Conservation (phyloP, 2,888 invertebrate genomes). For the Drosophila subsilvestris region DNA sequence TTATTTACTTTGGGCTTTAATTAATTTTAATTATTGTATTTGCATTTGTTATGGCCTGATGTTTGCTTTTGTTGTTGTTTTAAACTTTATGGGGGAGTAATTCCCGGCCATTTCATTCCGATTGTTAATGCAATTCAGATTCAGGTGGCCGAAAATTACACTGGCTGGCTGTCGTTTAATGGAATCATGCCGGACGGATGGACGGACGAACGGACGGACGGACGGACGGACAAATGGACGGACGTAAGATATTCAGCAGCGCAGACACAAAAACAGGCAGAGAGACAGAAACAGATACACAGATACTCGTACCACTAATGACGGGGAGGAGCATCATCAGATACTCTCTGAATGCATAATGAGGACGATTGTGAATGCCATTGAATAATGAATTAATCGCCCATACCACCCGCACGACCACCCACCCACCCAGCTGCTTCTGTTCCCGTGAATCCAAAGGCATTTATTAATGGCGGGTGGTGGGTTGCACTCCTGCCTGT, state of each 20-base stretch:
- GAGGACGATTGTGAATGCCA: conserved; percentile 26
- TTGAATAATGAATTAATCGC: conserved; percentile 45
- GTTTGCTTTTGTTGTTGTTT: conserved; percentile 25
- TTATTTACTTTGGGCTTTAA: conserved; percentile 63
- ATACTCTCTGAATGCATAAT: conserved; percentile 33
- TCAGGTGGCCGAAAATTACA: conserved; percentile 32
- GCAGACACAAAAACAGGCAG: neutral
- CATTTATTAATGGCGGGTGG: conserved; percentile 20
- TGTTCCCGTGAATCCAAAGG: conserved; percentile 29
- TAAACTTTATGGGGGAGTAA: conserved; percentile 14
- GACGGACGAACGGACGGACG: neutral
- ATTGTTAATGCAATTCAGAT: conserved; percentile 39
- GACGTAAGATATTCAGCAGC: neutral
- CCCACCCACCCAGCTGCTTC: conserved; percentile 22
- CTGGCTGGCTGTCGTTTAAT: conserved; percentile 33
- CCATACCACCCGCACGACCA: neutral
- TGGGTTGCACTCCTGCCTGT: too few species aligned
- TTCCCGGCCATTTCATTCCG: conserved; percentile 3
- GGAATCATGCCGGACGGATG: conserved; percentile 20
- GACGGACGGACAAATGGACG: neutral
- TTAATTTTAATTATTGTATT: conserved; percentile 71
- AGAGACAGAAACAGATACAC: conserved; percentile 16
- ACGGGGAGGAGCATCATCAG: conserved; percentile 1
- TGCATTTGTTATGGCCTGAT: conserved; percentile 54
- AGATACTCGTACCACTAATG: conserved; percentile 11